Evolutionary conservation across 2,888 invertebrate species (phyloP).

Genomic region (Cordilura impudica): DNA sequence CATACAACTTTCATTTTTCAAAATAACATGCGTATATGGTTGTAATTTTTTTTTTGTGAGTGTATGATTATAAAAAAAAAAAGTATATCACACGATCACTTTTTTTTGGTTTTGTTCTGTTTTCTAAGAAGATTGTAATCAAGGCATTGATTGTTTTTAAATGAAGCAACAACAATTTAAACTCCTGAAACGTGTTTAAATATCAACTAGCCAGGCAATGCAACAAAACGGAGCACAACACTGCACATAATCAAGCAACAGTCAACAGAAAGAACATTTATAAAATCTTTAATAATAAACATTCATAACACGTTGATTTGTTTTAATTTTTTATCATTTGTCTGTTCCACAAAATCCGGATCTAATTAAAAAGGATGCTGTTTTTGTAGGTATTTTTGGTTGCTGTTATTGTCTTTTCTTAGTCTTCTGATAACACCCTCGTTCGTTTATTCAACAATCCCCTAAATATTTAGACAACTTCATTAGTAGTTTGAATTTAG

Average conservation of each 20-base stretch:
- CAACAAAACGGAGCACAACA: background rate
- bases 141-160: conserved; percentile 61
- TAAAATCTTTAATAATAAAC: conserved; percentile 23
- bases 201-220: conserved; percentile 19
- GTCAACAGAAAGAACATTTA: conserved; percentile 2
- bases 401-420: background rate
- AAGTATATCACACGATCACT: conserved; percentile 35
- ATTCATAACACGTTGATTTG: conserved; percentile 51
- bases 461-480: conserved; percentile 39
- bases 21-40: background rate
- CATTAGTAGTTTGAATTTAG: conserved; percentile 41
- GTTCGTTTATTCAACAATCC: background rate
- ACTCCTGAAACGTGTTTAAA: conserved; percentile 50
- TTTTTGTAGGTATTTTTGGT: background rate
- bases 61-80: conserved; percentile 25
- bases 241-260: background rate
- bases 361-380: conserved; percentile 62
- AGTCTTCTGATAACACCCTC: background rate
- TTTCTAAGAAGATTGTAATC: conserved; percentile 60
- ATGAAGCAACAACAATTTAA: conserved; percentile 49
- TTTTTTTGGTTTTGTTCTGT: conserved; percentile 12
- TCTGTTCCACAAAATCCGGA: conserved; percentile 41
- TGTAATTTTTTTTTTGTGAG: conserved; percentile 5
- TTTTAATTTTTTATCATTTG: background rate
- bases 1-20: no score